A percentile compares a stretch with the other conserved stretches of the same genome.
These are phyloP conservation scores for Carassius gibelio DNA, from an alignment of 2,113 vertebrate species.

Conservation along the genomic window DNA sequence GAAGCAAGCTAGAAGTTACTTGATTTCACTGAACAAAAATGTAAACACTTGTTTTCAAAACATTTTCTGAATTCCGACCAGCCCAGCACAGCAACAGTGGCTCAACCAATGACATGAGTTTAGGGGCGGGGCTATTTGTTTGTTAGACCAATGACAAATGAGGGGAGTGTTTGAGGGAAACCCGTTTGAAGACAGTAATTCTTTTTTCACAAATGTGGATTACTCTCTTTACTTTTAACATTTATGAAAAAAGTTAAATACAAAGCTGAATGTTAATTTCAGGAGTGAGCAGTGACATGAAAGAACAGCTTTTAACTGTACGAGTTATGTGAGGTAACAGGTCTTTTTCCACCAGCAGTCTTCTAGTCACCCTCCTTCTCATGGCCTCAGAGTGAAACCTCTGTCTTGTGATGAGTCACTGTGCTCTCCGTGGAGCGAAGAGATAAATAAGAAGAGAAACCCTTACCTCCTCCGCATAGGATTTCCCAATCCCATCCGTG, in stretches of 20 bases:
- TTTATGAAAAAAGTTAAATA: not conserved
- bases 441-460: slow-evolving; percentile 60
- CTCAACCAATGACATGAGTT: not conserved
- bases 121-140: not conserved
- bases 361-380: slow-evolving; percentile 61
- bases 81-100: not conserved
- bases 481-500: slow-evolving; percentile 96
- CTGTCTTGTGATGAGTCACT: slow-evolving; percentile 63
- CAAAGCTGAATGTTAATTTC: not conserved
- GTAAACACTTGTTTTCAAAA: not conserved
- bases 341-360: slow-evolving; percentile 52
- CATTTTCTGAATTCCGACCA: not conserved
- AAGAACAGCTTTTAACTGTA: not conserved
- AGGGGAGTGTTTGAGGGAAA: not conserved
- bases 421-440: slow-evolving; percentile 58
- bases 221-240: not conserved
- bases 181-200: slow-evolving; percentile 2
- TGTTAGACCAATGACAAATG: not conserved
- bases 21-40: not conserved
- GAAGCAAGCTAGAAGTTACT: not conserved
- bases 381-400: slow-evolving; percentile 61
- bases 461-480: slow-evolving; percentile 92
- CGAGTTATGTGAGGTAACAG: slow-evolving; percentile 24
- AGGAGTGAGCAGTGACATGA: not conserved
- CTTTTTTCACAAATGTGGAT: not conserved